Evolutionary conservation across 2,888 invertebrate species (phyloP).

Genomic region (Panzeria rudis): DNA sequence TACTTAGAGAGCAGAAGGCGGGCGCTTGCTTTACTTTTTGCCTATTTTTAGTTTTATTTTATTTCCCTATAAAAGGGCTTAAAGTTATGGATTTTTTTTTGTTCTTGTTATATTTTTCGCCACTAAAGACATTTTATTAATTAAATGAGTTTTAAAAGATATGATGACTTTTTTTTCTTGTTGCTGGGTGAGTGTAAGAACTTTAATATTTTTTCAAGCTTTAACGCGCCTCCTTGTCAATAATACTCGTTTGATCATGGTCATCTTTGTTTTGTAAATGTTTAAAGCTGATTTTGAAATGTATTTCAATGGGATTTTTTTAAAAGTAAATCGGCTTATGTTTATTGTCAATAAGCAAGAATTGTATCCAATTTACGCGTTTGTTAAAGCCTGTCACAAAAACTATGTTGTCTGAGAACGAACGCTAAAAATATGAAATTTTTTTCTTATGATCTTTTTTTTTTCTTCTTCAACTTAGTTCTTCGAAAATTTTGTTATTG

Average conservation of each 20-base stretch:
- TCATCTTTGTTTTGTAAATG: background rate
- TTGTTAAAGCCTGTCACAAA: conserved; percentile 70
- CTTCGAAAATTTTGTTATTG: conserved; percentile 67
- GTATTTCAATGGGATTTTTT: conserved; percentile 17
- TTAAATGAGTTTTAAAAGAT: conserved; percentile 65
- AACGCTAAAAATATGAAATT: conserved; percentile 2
- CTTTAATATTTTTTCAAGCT: conserved; percentile 16
- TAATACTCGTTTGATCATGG: conserved; percentile 32
- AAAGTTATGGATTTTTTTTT: conserved; percentile 29
- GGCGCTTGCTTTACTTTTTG: conserved; percentile 59
- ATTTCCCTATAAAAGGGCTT: conserved; percentile 36
- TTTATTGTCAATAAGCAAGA: conserved; percentile 71
- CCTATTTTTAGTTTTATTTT: conserved; percentile 9
- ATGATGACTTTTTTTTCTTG: conserved; percentile 19
- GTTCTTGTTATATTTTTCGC: conserved; percentile 7
- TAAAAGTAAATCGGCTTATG: conserved; percentile 68
- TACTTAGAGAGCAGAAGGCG: conserved; percentile 67
- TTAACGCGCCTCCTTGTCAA: conserved; percentile 59
- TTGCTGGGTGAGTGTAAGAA: conserved; percentile 14
- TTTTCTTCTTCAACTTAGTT: conserved; percentile 24
- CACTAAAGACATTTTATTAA: conserved; percentile 66
- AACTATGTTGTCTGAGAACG: conserved; percentile 50
- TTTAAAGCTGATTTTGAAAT: conserved; percentile 47
- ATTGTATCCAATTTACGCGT: conserved; percentile 72
- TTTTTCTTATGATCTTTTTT: conserved; percentile 16